Evolutionary conservation across 2,113 vertebrate species (phyloP).

Genomic region (Pachyramphus minor): DNA sequence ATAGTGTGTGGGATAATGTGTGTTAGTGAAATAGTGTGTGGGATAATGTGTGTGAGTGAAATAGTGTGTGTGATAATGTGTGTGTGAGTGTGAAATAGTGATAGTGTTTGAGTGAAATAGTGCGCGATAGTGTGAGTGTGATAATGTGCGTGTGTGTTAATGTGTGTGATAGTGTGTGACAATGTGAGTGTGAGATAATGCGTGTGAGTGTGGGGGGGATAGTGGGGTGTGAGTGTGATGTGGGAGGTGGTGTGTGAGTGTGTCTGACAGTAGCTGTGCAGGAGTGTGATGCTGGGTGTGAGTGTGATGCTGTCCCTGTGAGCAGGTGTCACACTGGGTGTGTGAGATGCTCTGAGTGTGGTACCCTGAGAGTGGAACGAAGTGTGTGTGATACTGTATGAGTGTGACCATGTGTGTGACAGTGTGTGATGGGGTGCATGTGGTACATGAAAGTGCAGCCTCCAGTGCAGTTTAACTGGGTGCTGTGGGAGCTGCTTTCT

Average conservation of each 20-base stretch:
- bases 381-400: not conserved
- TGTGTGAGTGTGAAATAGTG: too few species aligned
- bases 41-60: too few species aligned
- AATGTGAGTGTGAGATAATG: not conserved
- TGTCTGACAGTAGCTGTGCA: not conserved
- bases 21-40: too few species aligned
- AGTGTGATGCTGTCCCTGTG: too few species aligned
- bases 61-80: not conserved
- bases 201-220: not conserved
- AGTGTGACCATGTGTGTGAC: not conserved
- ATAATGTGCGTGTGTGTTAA: not conserved
- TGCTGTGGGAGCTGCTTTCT: not conserved
- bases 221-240: too few species aligned
- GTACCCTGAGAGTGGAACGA: not conserved
- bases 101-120: too few species aligned
- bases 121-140: not conserved
- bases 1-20: too few species aligned
- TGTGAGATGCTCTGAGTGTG: not conserved
- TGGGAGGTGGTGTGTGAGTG: not conserved
- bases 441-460: not conserved
- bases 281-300: not conserved
- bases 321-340: not conserved
- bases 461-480: not conserved
- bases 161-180: not conserved
- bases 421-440: not conserved